Base-by-base conservation (phyloP, 2,113 vertebrate genomes). In the Rattus norvegicus region DNA sequence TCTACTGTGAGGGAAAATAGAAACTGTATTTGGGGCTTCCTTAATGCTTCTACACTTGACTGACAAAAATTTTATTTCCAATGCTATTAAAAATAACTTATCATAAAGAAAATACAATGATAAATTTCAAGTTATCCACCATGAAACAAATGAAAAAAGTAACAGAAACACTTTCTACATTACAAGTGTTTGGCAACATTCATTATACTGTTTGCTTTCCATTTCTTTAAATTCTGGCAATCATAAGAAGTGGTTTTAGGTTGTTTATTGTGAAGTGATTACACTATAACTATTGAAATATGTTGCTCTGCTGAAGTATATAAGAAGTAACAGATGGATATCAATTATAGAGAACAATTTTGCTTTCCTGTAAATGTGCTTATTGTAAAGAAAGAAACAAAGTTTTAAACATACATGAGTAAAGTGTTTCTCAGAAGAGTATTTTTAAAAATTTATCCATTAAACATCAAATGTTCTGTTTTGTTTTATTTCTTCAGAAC, bases 401-500 rank as follows among this genome's bases (percentile, higher is more conserved):
- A 95, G 79, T n/a, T 93, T 96, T 97, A 92, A 94, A 97, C 93
- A 90, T 80, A 72, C 49, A 92, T 61, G 88, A 95, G 43, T 56
- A 70, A 93, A 94, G 63, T 67, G 92, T 83, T 36, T 67, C 63
- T 69, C 77, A 61, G 33, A 96, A 81, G 49, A 94, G 4, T 36
- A 47, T 81, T 95, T 92, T 93, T 11, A 87, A 96, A 88, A 87
- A 93, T 86, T 89, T 94, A 86, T 69, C 54, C 89, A 96, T 96
- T 97, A 91, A 95, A 97, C 56, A 90, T 28, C 73, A 96, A 95
- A 95, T 65, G 69, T 63, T 83, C 61, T 96, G 49, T 94, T 97
- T 85, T 85, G 75, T 88, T 97, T 96, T 92, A 91, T 79, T 94
- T 83, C 49, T 94, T 36, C n/a, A 91, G 47, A 91, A 93, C 56